phyloP scores from a whole-genome alignment of 2,888 invertebrate species.

The Diadromus collaris region DNA sequence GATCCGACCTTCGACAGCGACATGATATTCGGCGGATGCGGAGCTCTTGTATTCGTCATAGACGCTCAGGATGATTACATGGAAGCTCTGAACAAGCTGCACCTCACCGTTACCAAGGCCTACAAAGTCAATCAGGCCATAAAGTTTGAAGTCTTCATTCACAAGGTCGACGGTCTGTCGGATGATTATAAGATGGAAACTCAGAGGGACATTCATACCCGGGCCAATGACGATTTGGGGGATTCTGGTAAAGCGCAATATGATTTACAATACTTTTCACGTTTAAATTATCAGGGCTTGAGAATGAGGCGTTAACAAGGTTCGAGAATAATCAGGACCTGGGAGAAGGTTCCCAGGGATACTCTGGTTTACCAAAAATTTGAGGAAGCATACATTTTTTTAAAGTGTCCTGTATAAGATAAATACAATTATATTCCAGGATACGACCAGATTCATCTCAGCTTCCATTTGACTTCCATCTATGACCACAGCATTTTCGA shows the following conservation, averaged over 20 bases:
- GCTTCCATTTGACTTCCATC: conserved; percentile 98
- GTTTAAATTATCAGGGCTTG: too few relatives aligned
- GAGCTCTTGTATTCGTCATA: conserved; percentile 99
- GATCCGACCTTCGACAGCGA: conserved; percentile 98
- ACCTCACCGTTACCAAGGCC: conserved; percentile 96
- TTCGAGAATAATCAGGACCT: too few relatives aligned
- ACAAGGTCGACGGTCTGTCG: conserved; percentile 99
- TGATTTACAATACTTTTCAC: not conserved
- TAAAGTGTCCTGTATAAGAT: too few relatives aligned
- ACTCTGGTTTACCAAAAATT: too few relatives aligned
- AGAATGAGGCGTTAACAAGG: too few relatives aligned
- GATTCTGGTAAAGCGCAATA: conserved; percentile 85
- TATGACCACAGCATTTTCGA: conserved; percentile 99
- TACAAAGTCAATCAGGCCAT: conserved; percentile 97
- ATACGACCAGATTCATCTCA: conserved; percentile 92
- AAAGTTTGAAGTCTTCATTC: conserved; percentile 99
- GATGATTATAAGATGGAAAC: conserved; percentile 99
- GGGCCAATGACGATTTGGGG: conserved; percentile 96
- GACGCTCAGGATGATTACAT: conserved; percentile 99
- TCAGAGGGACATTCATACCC: conserved; percentile 98
- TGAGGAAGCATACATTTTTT: too few relatives aligned
- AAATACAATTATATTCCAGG: conserved; percentile 76
- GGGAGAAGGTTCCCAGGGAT: too few relatives aligned
- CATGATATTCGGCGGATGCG: conserved; percentile 98
- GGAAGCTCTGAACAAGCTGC: conserved; percentile 96